Evolutionary conservation across 2,797 vertebrate species (phyloP).

Genomic region (Aeoliscus strigatus): DNA sequence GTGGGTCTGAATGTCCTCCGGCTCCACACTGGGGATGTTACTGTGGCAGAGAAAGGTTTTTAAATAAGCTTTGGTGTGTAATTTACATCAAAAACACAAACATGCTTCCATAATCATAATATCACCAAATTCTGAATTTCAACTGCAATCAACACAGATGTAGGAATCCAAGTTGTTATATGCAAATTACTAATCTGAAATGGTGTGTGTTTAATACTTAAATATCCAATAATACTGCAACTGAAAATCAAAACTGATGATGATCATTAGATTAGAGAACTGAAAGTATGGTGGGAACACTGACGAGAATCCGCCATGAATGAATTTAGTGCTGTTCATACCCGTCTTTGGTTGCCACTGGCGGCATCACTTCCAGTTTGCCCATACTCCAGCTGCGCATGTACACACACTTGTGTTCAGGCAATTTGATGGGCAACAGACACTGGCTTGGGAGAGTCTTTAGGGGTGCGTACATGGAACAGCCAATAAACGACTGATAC

Average conservation of each 20-base stretch:
- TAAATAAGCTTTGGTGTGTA: background rate
- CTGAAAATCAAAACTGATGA: no score
- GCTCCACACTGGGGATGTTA: slow-evolving; percentile 87
- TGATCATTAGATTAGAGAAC: no score
- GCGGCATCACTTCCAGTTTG: slow-evolving; percentile 89
- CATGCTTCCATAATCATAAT: no score
- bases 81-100: no score
- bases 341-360: slow-evolving; percentile 92
- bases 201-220: no score
- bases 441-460: slow-evolving; percentile 95
- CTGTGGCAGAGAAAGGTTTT: slow-evolving; percentile 27
- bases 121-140: no score
- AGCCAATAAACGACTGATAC: slow-evolving; percentile 87
- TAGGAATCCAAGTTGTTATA: background rate
- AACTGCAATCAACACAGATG: no score
- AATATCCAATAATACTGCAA: no score
- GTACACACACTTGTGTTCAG: slow-evolving; percentile 87
- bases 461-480: slow-evolving; percentile 94
- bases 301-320: background rate
- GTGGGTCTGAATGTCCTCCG: slow-evolving; percentile 90
- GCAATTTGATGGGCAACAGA: slow-evolving; percentile 88
- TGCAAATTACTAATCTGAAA: no score
- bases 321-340: slow-evolving; percentile 41
- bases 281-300: no score
- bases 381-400: slow-evolving; percentile 95